Base-by-base conservation (phyloP, 2,113 vertebrate species). In the Otocyon megalotis region DNA sequence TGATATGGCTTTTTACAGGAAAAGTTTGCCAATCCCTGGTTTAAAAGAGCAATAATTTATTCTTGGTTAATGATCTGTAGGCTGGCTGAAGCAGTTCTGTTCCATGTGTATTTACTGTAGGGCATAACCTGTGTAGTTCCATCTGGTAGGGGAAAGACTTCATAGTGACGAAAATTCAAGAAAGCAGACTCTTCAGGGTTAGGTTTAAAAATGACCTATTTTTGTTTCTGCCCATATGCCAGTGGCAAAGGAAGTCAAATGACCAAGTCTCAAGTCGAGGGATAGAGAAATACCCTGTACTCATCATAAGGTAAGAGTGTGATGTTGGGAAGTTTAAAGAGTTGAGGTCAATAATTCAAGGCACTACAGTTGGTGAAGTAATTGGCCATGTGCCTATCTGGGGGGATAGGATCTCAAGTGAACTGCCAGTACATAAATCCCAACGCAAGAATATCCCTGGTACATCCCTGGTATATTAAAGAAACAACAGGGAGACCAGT, bases 11-110 rank as follows among this genome's bases (percentile, higher is more conserved):
- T 72, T 76, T 90, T 74, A 19, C 0, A 79, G 35, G 22, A 80
- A 92, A 85, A 56, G 2, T 80, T 84, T 90, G 1, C 20, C 37
- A 81, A 37, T 86, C 4, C 17, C 32, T 95, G 15, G 13, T 37
- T 95, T 81, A 74, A 97, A 74, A 84, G 14, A 93, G 32, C 5
- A 67, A 65, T 86, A 1, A 67, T 80, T 71, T 90, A 43, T 85
- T 84, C 24, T 71, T 92, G 62, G 28, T 62, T 43, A 71, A 2
- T 72, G 26, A 24, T 62, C 35, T 77, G 10, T 35, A 56, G 28
- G 5, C 90, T 76, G 63, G 11, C 28, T 74, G 35, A 32, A 83
- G 24, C 6, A 74, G 24, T 80, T 90, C 22, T 95, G 14, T 53
- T 71, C n/a, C 37, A 43, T 19, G 12, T 58, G 4, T 35, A 16